phyloP scores from a whole-genome alignment of 2,888 invertebrate species.

The Agrotis segetum region DNA sequence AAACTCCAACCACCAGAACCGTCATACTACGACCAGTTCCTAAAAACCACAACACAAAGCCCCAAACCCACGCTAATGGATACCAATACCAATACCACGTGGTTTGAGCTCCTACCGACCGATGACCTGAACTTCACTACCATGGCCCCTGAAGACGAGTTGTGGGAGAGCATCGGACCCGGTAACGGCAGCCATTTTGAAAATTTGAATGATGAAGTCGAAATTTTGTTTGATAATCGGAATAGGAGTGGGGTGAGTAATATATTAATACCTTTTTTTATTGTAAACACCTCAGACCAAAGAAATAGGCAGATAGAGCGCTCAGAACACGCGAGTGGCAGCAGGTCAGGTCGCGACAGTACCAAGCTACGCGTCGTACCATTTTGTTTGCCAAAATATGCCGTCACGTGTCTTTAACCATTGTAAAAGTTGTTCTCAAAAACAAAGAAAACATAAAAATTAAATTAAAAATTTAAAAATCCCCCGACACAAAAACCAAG shows the following conservation, averaged over 20 bases:
- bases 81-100: conserved; percentile 82
- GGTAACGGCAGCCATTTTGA: conserved; percentile 76
- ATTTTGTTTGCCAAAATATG: too few species aligned
- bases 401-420: too few species aligned
- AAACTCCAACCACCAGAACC: conserved; percentile 81
- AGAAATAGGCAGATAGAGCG: too few species aligned
- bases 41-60: conserved; percentile 80
- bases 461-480: too few species aligned
- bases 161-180: conserved; percentile 85
- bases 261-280: not conserved
- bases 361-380: too few species aligned
- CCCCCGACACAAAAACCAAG: too few species aligned
- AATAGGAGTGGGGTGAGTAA: conserved; percentile 76
- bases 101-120: conserved; percentile 83
- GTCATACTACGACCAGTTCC: conserved; percentile 87
- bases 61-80: conserved; percentile 72
- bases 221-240: conserved; percentile 83
- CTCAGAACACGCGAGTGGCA: too few species aligned
- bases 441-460: too few species aligned
- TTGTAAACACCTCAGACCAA: not conserved
- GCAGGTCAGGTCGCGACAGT: too few species aligned
- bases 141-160: conserved; percentile 79
- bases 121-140: conserved; percentile 79
- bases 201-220: conserved; percentile 85
- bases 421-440: too few species aligned